Percentiles rank a stretch among this genome's conserved stretches.
Evolutionary conservation across 2,888 invertebrate genomes (phyloP).

Genomic region (Nudaria mundana): DNA sequence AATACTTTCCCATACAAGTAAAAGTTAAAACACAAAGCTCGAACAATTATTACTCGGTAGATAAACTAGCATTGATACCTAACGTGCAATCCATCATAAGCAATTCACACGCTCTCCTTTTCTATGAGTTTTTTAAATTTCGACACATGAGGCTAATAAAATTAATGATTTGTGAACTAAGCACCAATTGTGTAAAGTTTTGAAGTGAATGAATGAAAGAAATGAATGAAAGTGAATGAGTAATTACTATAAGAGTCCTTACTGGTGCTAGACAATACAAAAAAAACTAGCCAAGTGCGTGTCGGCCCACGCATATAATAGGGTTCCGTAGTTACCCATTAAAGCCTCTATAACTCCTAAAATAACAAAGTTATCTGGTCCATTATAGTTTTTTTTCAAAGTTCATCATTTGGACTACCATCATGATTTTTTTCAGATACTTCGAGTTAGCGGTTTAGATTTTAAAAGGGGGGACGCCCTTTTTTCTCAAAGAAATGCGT

Average conservation of each 20-base stretch:
- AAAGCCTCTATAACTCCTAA: too few species aligned
- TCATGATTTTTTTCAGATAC: too few species aligned
- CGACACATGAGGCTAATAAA: slow-evolving; percentile 39
- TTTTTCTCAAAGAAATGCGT: too few species aligned
- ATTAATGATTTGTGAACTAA: slow-evolving; percentile 41
- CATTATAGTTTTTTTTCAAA: too few species aligned
- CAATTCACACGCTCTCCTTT: slow-evolving; percentile 57
- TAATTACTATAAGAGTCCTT: slow-evolving; percentile 1
- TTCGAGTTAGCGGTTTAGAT: too few species aligned
- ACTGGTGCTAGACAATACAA: background rate
- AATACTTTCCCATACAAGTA: background rate
- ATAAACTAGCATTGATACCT: slow-evolving; percentile 6
- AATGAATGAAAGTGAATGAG: slow-evolving; percentile 18
- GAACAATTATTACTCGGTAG: slow-evolving; percentile 2
- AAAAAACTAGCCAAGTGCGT: background rate
- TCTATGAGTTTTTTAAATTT: slow-evolving; percentile 39
- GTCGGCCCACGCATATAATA: too few species aligned
- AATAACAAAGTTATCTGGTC: too few species aligned
- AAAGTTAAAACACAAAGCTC: background rate
- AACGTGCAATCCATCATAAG: slow-evolving; percentile 30
- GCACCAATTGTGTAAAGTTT: slow-evolving; percentile 28
- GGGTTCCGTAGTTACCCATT: too few species aligned
- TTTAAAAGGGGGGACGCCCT: too few species aligned
- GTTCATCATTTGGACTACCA: too few species aligned
- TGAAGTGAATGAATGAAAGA: slow-evolving; percentile 16